A percentile compares a stretch with the other conserved stretches of the same genome.
Evolutionary conservation across 2,113 vertebrate species (phyloP).

Genomic region (Tupaia tana): DNA sequence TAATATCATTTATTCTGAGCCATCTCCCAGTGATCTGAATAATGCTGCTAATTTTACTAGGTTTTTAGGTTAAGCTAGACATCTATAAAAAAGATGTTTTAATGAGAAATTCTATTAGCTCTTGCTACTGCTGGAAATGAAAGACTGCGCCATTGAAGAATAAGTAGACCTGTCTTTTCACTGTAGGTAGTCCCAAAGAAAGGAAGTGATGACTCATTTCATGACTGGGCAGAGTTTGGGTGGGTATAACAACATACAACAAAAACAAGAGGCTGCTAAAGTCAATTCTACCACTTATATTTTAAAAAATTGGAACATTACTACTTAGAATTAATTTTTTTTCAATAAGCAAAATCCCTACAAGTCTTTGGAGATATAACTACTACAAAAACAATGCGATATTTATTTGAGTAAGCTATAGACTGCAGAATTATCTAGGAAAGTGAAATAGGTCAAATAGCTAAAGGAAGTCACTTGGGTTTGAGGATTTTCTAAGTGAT

Average conservation of each 20-base stretch:
- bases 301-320: not conserved
- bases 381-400: not conserved
- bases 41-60: slow-evolving; percentile 9
- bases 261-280: not conserved
- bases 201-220: slow-evolving; percentile 21
- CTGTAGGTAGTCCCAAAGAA: slow-evolving; percentile 12
- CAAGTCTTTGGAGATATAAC: not conserved
- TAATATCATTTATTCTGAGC: slow-evolving; percentile 33
- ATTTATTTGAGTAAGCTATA: not conserved
- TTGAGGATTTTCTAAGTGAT: not conserved
- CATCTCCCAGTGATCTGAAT: not conserved
- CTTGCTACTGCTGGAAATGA: not conserved
- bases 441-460: not conserved
- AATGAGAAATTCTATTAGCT: slow-evolving; percentile 36
- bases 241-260: not conserved
- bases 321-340: slow-evolving; percentile 34
- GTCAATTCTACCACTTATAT: not conserved
- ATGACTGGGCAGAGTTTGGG: not conserved
- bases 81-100: not conserved
- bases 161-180: not conserved
- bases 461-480: not conserved
- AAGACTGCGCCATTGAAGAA: not conserved
- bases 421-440: not conserved
- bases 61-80: not conserved
- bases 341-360: not conserved